Conservation (phyloP, 2,113 vertebrate genomes). For the Chrysemys picta region DNA sequence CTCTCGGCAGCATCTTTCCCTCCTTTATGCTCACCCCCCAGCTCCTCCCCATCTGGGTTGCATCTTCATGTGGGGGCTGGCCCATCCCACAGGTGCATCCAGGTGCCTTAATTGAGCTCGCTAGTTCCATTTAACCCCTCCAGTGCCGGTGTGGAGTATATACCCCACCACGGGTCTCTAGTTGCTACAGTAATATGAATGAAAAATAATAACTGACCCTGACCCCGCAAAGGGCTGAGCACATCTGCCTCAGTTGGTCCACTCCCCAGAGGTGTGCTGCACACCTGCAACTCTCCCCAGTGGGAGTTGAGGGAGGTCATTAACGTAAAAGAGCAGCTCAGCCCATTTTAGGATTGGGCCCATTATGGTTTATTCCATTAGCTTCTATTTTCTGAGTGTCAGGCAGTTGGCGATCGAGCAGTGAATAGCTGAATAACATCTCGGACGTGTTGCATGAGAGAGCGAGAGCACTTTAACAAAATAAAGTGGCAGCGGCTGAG, state of each 20-base stretch:
- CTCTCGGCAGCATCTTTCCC: background rate
- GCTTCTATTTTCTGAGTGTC: background rate
- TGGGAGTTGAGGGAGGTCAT: background rate
- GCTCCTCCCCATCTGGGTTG: background rate
- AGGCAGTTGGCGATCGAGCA: background rate
- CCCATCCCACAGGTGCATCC: background rate
- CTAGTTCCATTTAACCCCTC: background rate
- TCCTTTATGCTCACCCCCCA: background rate
- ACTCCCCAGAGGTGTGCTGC: background rate
- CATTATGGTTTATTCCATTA: background rate
- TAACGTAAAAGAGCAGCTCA: background rate
- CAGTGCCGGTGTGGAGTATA: background rate
- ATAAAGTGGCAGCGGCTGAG: background rate
- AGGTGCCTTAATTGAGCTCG: background rate
- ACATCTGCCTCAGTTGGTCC: background rate
- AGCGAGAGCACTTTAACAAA: background rate
- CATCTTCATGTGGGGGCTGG: background rate
- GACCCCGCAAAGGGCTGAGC: background rate
- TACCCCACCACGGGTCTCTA: background rate
- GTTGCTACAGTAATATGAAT: background rate
- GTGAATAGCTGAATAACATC: fast-evolving
- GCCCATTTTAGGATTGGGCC: background rate
- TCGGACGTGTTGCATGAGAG: fast-evolving
- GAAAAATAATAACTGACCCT: background rate
- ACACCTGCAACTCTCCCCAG: background rate